Evolutionary conservation across 2,888 invertebrate genomes (phyloP).

Genomic region (Fragum sueziense): DNA sequence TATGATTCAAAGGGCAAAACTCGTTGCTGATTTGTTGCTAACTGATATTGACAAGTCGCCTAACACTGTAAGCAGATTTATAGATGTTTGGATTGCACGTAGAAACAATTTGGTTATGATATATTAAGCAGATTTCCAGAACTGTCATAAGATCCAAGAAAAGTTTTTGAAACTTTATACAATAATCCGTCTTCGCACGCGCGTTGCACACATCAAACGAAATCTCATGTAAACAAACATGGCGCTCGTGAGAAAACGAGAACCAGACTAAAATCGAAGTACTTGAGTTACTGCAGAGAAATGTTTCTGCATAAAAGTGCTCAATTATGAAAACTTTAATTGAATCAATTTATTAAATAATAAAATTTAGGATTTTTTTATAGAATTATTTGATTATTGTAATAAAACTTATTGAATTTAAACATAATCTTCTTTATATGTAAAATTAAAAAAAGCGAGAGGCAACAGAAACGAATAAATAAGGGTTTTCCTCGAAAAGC

Average conservation of each 20-base stretch:
- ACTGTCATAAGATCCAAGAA: constrained; percentile 37
- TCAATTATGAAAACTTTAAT: too few relatives aligned
- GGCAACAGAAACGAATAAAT: not conserved
- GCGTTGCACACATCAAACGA: constrained; percentile 46
- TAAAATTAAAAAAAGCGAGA: too few relatives aligned
- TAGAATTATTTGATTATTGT: too few relatives aligned
- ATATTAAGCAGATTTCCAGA: constrained; percentile 45
- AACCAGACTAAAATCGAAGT: constrained; percentile 26
- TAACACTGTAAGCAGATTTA: not conserved
- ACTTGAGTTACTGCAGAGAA: not conserved
- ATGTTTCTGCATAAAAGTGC: too few relatives aligned
- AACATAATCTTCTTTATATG: too few relatives aligned
- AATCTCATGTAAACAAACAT: constrained; percentile 52
- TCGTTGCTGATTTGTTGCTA: too few relatives aligned
- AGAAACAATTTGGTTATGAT: constrained; percentile 39
- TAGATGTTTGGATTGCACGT: constrained; percentile 16
- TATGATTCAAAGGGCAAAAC: too few relatives aligned
- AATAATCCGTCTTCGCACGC: constrained; percentile 40
- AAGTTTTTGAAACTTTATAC: constrained; percentile 40
- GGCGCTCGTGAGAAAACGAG: constrained; percentile 31
- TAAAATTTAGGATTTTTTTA: too few relatives aligned
- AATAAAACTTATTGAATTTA: too few relatives aligned
- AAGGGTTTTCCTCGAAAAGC: not conserved
- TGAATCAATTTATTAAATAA: too few relatives aligned
- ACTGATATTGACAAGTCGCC: too few relatives aligned